Evolutionary conservation across 2,797 vertebrate species (phyloP).

Genomic region (Sebastes taczanowskii): DNA sequence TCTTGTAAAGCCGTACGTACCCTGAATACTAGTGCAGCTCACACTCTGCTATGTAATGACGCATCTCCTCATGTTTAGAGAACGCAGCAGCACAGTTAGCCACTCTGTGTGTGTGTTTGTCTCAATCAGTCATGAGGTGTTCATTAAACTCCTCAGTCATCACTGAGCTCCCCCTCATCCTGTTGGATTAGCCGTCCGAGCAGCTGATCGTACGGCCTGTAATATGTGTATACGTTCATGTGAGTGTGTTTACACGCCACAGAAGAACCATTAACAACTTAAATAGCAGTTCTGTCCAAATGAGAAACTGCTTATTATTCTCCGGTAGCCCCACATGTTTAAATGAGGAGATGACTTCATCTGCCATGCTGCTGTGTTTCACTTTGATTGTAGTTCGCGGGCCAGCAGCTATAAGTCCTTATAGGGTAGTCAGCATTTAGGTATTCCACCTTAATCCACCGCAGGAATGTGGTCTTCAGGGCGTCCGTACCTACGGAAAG

Average conservation of each 20-base stretch:
- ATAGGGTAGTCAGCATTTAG: constrained; percentile 60
- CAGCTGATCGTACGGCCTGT: neutral
- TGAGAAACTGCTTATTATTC: neutral
- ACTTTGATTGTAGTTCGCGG: constrained; percentile 42
- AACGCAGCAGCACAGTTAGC: neutral
- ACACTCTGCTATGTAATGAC: neutral
- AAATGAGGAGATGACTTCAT: constrained; percentile 59
- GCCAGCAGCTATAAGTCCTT: constrained; percentile 51
- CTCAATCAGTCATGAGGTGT: constrained; percentile 22
- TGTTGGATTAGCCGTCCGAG: constrained; percentile 25
- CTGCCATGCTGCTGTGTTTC: neutral
- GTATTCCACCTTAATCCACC: constrained; percentile 71
- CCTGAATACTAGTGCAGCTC: neutral
- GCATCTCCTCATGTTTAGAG: neutral
- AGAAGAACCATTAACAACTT: neutral
- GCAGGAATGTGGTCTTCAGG: constrained; percentile 57
- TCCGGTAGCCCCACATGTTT: neutral
- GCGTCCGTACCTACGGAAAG: constrained; percentile 33
- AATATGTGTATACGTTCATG: neutral
- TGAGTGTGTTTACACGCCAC: neutral
- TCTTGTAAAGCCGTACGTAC: neutral
- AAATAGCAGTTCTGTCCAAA: neutral
- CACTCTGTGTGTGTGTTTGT: constrained; percentile 1
- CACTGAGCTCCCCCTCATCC: constrained; percentile 4
- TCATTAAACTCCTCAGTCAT: constrained; percentile 34